Evolutionary conservation across 2,797 vertebrate species (phyloP).

Genomic region (Phalloptychus januarius): DNA sequence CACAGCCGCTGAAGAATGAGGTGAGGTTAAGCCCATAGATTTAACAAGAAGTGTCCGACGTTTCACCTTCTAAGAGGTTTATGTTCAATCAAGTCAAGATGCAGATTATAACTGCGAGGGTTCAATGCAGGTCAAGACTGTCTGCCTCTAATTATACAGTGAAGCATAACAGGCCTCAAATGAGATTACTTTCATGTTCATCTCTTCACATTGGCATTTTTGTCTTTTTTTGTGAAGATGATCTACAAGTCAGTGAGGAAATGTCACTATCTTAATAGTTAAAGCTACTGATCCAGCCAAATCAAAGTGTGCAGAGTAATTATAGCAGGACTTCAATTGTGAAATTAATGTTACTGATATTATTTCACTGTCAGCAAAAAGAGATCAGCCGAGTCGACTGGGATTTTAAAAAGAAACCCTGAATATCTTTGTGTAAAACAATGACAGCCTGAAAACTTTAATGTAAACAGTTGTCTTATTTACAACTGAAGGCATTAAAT

Average conservation of each 20-base stretch:
- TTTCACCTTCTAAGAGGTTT: slow-evolving; percentile 77
- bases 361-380: not conserved
- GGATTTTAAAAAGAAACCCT: not conserved
- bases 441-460: not conserved
- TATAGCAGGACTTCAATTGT: not conserved
- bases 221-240: not conserved
- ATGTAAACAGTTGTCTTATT: not conserved
- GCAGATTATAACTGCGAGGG: slow-evolving; percentile 57
- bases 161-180: not conserved
- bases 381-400: not conserved
- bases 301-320: not conserved
- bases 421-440: not conserved
- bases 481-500: not conserved
- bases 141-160: slow-evolving; percentile 19
- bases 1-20: not conserved
- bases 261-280: not conserved
- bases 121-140: slow-evolving; percentile 4
- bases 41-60: slow-evolving; percentile 49
- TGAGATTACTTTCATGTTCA: not conserved
- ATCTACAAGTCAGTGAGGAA: not conserved
- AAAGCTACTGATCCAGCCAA: not conserved
- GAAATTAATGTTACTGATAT: not conserved
- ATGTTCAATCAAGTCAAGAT: slow-evolving; percentile 73
- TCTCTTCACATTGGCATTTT: not conserved
- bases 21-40: slow-evolving; percentile 46